Conservation (phyloP, 2,888 invertebrate genomes). For the Acronicta alni region DNA sequence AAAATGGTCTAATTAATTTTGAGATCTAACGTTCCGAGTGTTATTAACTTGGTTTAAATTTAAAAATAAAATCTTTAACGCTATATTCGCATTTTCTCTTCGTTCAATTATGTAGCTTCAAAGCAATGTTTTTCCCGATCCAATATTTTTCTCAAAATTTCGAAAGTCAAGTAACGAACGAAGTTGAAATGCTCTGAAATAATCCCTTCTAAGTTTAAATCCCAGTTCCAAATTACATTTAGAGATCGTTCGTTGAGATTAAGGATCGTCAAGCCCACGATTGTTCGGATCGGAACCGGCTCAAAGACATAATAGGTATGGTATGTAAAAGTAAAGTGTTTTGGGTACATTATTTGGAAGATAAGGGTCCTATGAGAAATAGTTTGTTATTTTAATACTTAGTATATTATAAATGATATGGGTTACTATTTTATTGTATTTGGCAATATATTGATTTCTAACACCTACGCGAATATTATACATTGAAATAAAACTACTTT, state of each 20-base stretch:
- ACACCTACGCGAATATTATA: no score
- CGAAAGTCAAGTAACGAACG: constrained; percentile 13
- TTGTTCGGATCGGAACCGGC: constrained; percentile 38
- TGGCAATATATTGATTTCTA: no score
- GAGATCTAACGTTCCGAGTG: no score
- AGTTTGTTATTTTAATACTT: background rate
- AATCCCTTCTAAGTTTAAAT: constrained; percentile 35
- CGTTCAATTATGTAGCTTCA: no score
- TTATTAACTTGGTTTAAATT: no score
- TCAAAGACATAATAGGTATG: constrained; percentile 34
- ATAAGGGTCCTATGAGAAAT: constrained; percentile 13
- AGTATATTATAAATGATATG: no score
- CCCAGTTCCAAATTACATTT: constrained; percentile 39
- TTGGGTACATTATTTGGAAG: constrained; percentile 17
- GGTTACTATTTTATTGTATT: no score
- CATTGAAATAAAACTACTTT: no score
- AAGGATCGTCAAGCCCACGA: constrained; percentile 40
- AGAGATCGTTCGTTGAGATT: constrained; percentile 41
- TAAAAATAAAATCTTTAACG: no score
- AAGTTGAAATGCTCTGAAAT: constrained; percentile 26
- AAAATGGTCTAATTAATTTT: no score
- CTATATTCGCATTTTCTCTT: no score
- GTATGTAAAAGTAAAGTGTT: constrained; percentile 36
- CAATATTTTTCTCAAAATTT: constrained; percentile 2
- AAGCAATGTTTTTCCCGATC: background rate